Evolutionary conservation across 2,113 vertebrate genomes (phyloP).

Genomic region (Zosterops japonicus): DNA sequence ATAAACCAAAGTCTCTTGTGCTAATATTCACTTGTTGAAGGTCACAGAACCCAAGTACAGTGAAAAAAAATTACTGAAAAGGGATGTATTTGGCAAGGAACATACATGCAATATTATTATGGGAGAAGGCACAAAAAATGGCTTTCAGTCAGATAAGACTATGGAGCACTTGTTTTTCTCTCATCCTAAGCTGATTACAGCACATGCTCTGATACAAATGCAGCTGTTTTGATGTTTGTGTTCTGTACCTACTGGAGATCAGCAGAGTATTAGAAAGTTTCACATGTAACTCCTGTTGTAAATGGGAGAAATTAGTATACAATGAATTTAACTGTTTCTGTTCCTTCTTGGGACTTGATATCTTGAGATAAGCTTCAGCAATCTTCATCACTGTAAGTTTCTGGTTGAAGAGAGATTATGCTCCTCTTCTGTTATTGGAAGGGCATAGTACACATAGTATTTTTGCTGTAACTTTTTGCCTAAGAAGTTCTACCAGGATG

Average conservation of each 20-base stretch:
- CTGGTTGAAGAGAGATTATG: background rate
- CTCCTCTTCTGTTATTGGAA: background rate
- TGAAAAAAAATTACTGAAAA: background rate
- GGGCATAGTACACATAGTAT: background rate
- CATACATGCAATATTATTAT: background rate
- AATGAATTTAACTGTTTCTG: background rate
- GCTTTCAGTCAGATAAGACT: background rate
- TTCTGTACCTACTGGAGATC: background rate
- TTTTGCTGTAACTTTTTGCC: background rate
- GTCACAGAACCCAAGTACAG: background rate
- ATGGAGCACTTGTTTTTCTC: background rate
- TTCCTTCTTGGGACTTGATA: background rate
- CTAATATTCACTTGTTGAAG: background rate
- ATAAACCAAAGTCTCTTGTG: background rate
- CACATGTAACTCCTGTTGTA: background rate
- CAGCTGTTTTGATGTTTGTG: background rate
- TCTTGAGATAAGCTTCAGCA: background rate
- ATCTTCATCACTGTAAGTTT: background rate
- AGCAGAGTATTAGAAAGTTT: background rate
- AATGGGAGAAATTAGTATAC: background rate
- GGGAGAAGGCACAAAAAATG: background rate
- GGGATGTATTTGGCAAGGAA: background rate
- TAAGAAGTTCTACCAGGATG: background rate
- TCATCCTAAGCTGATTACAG: background rate
- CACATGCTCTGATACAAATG: background rate